Evolutionary conservation across 2,113 vertebrate species (phyloP).

Genomic region (Aptenodytes forsteri): DNA sequence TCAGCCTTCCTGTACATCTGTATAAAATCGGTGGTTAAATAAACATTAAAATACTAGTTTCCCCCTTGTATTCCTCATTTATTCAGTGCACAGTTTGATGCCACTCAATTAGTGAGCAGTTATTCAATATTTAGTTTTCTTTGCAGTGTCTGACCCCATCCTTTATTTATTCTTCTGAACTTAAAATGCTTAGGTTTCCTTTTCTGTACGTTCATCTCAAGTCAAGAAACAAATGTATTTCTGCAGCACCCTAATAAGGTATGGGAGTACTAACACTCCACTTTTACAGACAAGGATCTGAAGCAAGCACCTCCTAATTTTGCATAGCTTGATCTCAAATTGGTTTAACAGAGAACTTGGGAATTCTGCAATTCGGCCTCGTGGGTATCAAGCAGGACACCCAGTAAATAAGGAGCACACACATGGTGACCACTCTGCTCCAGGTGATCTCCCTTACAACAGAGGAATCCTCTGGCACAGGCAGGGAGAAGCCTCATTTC

Average conservation of each 20-base stretch:
- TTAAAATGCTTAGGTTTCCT: conserved; percentile 4
- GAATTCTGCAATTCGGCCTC: not conserved
- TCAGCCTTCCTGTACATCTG: not conserved
- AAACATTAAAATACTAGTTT: not conserved
- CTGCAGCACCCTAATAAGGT: not conserved
- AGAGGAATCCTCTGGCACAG: not conserved
- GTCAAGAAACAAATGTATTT: conserved; percentile 14
- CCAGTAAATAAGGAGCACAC: not conserved
- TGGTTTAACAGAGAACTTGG: not conserved
- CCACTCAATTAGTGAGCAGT: not conserved
- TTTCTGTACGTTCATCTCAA: not conserved
- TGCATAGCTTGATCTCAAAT: not conserved
- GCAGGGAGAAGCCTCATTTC: not conserved
- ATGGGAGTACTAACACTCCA: not conserved
- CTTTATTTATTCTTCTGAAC: conserved; percentile 36
- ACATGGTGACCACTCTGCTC: not conserved
- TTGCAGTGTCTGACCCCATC: not conserved
- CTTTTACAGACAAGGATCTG: not conserved
- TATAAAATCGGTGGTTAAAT: not conserved
- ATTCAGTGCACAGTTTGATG: not conserved
- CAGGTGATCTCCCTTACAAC: not conserved
- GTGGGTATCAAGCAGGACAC: not conserved
- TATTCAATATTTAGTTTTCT: conserved; percentile 10
- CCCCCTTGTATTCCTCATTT: not conserved
- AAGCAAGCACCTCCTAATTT: not conserved